Percentiles rank a stretch among this genome's conserved stretches.
Conservation (phyloP, 2,113 vertebrate species). For the Odocoileus virginianus region DNA sequence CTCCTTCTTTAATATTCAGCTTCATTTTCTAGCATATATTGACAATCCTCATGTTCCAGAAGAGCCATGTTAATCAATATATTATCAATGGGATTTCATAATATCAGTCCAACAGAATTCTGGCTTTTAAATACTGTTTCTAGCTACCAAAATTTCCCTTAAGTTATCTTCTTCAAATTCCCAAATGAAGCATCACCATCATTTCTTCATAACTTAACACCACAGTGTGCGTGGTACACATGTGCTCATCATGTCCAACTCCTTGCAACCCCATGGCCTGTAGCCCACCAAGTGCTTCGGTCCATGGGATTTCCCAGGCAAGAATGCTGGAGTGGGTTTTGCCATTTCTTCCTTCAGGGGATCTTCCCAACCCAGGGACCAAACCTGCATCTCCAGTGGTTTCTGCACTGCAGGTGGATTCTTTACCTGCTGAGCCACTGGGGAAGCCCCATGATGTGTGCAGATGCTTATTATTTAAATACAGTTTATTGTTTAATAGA, state of each 20-base stretch:
- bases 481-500: conserved; percentile 6
- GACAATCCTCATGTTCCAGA: background rate
- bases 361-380: background rate
- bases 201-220: background rate
- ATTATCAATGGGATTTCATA: background rate
- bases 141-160: background rate
- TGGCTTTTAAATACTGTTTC: background rate
- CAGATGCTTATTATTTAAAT: conserved; percentile 1
- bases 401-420: background rate
- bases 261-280: background rate
- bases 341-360: background rate
- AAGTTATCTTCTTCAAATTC: background rate
- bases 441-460: background rate
- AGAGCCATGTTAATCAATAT: background rate
- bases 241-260: background rate
- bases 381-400: background rate
- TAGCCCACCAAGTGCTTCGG: background rate
- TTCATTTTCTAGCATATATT: background rate
- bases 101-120: background rate
- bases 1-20: background rate
- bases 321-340: background rate
- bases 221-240: fast-evolving
- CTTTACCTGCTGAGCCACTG: background rate
- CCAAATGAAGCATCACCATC: background rate
- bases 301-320: background rate